Evolutionary conservation across 1,140 invertebrate species (phyloP).

Genomic region (Zaprionus davidi): DNA sequence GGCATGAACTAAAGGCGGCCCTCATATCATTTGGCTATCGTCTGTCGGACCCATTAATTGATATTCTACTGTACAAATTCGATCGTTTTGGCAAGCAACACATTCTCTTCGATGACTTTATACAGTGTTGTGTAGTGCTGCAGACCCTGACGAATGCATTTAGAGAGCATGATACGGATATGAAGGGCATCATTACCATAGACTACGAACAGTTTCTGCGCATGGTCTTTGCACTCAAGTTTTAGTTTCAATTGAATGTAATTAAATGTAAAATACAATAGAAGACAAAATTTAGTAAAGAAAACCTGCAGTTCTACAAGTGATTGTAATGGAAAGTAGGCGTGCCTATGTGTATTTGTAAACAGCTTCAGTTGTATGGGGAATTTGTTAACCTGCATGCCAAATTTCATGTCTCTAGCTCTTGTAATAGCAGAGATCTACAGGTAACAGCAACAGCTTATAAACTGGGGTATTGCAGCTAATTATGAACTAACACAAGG

Average conservation of each 20-base stretch:
- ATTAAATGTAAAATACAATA: neutral
- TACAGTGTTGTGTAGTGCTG: conserved; percentile 96
- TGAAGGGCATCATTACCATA: conserved; percentile 97
- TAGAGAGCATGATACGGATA: conserved; percentile 93
- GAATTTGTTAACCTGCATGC: neutral
- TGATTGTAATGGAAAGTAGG: neutral
- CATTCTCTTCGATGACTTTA: conserved; percentile 99
- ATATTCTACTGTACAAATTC: conserved; percentile 94
- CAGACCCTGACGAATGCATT: conserved; percentile 95
- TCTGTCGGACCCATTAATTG: conserved; percentile 92
- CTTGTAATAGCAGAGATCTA: neutral
- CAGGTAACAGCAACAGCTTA: too few relatives aligned
- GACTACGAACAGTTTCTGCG: conserved; percentile 98
- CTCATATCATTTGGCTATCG: conserved; percentile 95
- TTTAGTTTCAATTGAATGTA: conserved; percentile 85
- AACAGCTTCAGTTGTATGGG: neutral
- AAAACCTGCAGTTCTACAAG: too few relatives aligned
- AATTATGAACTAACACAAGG: too few relatives aligned
- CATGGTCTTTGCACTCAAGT: conserved; percentile 96
- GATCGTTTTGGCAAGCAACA: conserved; percentile 93
- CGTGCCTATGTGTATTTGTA: neutral
- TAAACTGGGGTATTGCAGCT: too few relatives aligned
- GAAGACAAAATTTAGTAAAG: too few relatives aligned
- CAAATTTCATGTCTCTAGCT: neutral
- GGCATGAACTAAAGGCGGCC: conserved; percentile 93